phyloP scores from a whole-genome alignment of 1,140 invertebrate species.

The Cherax destructor region DNA sequence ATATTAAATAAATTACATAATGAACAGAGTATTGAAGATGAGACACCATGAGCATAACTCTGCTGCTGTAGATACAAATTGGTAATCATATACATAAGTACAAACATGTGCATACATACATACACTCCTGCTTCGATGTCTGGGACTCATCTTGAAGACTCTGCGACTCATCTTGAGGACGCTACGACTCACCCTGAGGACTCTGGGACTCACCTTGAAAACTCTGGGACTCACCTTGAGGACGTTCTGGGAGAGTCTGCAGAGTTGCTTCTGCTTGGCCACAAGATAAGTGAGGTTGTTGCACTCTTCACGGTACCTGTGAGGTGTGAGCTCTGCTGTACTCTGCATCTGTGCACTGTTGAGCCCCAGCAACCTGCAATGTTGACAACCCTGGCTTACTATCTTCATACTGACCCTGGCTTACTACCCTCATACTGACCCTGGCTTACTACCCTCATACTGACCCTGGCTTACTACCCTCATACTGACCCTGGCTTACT shows the following conservation, averaged over 20 bases:
- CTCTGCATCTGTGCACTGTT: constrained; percentile 69
- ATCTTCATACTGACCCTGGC: no score
- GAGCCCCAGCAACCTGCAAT: constrained; percentile 68
- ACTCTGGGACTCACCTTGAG: constrained; percentile 73
- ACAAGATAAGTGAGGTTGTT: constrained; percentile 76
- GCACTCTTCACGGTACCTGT: constrained; percentile 75
- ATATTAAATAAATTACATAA: no score
- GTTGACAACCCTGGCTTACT: not conserved
- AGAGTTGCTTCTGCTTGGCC: constrained; percentile 77
- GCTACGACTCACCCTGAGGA: no score
- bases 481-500: no score
- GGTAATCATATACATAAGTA: not conserved
- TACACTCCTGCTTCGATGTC: not conserved
- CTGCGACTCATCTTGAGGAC: no score
- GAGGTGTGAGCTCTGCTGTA: constrained; percentile 73
- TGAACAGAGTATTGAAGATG: no score
- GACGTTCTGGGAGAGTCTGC: constrained; percentile 76
- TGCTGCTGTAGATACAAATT: no score
- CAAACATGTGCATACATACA: not conserved
- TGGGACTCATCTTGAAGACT: no score
- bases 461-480: no score
- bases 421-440: no score
- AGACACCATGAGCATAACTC: no score
- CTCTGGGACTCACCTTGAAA: not conserved
- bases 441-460: no score